Conservation (phyloP, 2,888 invertebrate genomes). For the Tachystola acroxantha region DNA sequence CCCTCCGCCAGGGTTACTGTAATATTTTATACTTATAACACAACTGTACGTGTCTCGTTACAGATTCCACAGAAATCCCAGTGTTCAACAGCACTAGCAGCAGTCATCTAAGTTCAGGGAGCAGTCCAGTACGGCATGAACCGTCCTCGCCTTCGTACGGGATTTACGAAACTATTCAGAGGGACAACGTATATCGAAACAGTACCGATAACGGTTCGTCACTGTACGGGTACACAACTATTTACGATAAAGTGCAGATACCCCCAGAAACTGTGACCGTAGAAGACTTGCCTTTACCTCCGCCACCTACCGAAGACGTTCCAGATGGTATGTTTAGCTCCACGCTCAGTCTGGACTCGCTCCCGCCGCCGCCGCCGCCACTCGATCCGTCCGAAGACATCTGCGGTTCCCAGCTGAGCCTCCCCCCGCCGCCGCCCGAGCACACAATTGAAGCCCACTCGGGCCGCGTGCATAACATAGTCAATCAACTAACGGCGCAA, state of each 20-base stretch:
- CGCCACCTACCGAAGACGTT: conserved; percentile 81
- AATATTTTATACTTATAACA: too few relatives aligned
- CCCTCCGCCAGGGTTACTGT: too few relatives aligned
- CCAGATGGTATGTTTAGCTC: conserved; percentile 82
- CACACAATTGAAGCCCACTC: conserved; percentile 56
- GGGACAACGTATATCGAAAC: conserved; percentile 42
- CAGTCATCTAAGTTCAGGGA: conserved; percentile 28
- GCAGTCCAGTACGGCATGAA: conserved; percentile 39
- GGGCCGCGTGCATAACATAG: conserved; percentile 63
- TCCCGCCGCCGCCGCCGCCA: conserved; percentile 90
- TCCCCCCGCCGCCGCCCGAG: conserved; percentile 86
- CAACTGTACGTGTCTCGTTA: too few relatives aligned
- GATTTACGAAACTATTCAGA: conserved; percentile 51
- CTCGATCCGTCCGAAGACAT: conserved; percentile 75
- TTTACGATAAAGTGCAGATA: conserved; percentile 63
- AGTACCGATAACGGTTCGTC: conserved; percentile 49
- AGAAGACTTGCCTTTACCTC: conserved; percentile 81
- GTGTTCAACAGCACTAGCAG: conserved; percentile 33
- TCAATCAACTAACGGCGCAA: conserved; percentile 56
- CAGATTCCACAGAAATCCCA: conserved; percentile 43
- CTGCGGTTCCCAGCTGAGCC: conserved; percentile 84
- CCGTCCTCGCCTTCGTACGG: conserved; percentile 45
- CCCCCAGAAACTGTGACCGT: conserved; percentile 20
- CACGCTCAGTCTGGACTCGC: conserved; percentile 87
- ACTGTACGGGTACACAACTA: conserved; percentile 65